Conservation (phyloP, 2,113 vertebrate genomes). For the Corythornis madagascariensis region DNA sequence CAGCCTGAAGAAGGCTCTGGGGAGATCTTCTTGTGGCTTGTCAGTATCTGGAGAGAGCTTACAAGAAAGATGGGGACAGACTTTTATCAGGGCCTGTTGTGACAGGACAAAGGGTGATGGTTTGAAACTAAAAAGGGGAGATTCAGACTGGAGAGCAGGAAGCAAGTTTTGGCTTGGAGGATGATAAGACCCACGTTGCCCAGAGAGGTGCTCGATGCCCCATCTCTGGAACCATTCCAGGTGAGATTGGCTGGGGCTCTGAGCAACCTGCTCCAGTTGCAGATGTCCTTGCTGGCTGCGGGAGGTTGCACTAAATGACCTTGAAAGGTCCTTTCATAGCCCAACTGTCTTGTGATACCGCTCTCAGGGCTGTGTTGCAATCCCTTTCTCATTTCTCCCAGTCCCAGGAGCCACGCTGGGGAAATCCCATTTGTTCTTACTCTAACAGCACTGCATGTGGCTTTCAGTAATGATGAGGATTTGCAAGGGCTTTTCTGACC, state of each 20-base stretch:
- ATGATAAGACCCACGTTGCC: too few species aligned
- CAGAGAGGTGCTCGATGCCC: too few species aligned
- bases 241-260: background rate
- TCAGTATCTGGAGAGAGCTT: too few species aligned
- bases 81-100: too few species aligned
- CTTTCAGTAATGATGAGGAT: background rate
- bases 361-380: accelerated
- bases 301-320: background rate
- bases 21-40: too few species aligned
- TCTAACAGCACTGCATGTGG: accelerated
- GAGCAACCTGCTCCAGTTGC: background rate
- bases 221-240: background rate
- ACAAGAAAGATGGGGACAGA: too few species aligned
- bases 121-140: too few species aligned
- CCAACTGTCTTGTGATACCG: background rate
- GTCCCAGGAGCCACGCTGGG: background rate
- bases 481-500: background rate
- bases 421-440: accelerated
- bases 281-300: background rate
- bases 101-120: too few species aligned
- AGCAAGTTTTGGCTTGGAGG: too few species aligned
- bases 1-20: too few species aligned
- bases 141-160: too few species aligned
- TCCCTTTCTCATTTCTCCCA: background rate
- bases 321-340: background rate